Evolutionary conservation across 2,113 vertebrate species (phyloP).

Genomic region (Otocyon megalotis): DNA sequence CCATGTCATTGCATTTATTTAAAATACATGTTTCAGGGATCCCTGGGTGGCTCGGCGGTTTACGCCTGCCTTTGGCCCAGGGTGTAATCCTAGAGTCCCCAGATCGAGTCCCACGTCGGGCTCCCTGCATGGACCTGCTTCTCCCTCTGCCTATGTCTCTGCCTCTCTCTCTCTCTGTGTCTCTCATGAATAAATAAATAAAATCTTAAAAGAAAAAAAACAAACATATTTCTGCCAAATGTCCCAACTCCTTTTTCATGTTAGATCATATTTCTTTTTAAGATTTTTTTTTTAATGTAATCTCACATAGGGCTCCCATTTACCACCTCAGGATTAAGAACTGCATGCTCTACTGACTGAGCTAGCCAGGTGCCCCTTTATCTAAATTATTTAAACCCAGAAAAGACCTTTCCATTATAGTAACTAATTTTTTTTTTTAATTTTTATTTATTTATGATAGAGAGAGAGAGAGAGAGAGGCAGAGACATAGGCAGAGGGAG

Average conservation of each 20-base stretch:
- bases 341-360: background rate
- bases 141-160: too few relatives aligned
- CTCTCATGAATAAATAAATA: too few relatives aligned
- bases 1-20: background rate
- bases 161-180: too few relatives aligned
- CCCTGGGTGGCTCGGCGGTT: too few relatives aligned
- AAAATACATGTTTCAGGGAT: background rate
- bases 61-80: too few relatives aligned
- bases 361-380: background rate
- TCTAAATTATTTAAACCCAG: slow-evolving; percentile 26
- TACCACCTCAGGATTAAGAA: background rate
- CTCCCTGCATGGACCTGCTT: too few relatives aligned
- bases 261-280: background rate
- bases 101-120: too few relatives aligned
- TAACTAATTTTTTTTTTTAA: slow-evolving; percentile 58
- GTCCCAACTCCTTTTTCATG: slow-evolving; percentile 11
- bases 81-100: too few relatives aligned
- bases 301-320: background rate
- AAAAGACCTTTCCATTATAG: background rate
- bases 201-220: background rate
- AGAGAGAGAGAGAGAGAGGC: too few relatives aligned
- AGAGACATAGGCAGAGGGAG: too few relatives aligned
- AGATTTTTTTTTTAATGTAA: background rate
- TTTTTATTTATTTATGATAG: too few relatives aligned
- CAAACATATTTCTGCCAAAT: slow-evolving; percentile 42